Evolutionary conservation across 2,888 invertebrate species (phyloP), one percentile per base, ranked within the genome.

Genomic region (Notocelia uddmanniana): DNA sequence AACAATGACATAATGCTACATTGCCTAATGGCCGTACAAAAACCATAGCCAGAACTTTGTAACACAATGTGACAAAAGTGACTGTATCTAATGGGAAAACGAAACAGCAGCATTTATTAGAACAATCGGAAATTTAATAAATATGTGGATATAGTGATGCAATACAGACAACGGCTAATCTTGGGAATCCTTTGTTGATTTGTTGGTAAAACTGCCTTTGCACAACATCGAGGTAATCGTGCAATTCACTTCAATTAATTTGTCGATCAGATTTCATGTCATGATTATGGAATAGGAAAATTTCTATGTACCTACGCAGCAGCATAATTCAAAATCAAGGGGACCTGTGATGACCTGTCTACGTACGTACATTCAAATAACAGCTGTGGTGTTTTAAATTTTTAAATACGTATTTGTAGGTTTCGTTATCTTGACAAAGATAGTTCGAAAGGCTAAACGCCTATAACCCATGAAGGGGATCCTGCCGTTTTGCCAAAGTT

Each of bases 1-100:
- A 85, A 90, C 91, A 90, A 90, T 89, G 84, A 84, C 83, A 87
- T 88, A 90, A 87, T 87, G 81, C 79, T 78, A 80, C 80, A 86
- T 90, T 88, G 85, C 88, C 78, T 81, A 85, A 85, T 79, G 76
- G 69, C 75, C 75, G 74, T 75, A 78, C 79, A 84, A 84, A 87
- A 86, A 84, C 74, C 74, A 73, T 75, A 83, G 81, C 77, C 81
- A 79, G 74, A 81, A 77, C 71, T 41, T 21, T 15, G 57, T 23
- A 34, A 55, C 55, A 66, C 66, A 66, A 66, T 66, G 41, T 55
- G 41, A 66, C 66, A 55, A 66, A 66, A 66, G 41, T 26, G 54
- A 63, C 34, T 63, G 63, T 34, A 8, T 52, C 23, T 66, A 55
- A 54, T 66, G 55, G 41, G 55, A 55, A 66, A 63, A 63, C 34